Evolutionary conservation across 2,888 invertebrate genomes (phyloP).

Genomic region (Plemyria rubiginata): DNA sequence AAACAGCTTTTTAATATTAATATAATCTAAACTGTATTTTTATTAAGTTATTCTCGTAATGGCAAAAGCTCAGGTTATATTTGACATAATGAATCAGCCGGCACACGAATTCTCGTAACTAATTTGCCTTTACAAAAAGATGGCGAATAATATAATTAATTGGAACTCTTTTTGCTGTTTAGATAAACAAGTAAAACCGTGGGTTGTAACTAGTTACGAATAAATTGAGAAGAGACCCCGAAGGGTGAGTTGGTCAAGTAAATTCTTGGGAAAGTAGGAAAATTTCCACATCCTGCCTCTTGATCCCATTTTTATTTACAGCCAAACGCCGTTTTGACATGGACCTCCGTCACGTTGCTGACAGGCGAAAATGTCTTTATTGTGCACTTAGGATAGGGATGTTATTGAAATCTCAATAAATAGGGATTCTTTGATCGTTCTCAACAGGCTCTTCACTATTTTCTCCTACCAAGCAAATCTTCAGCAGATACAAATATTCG

Average conservation of each 20-base stretch:
- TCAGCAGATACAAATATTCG: not conserved
- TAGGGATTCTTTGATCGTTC: constrained; percentile 14
- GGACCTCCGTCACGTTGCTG: constrained; percentile 56
- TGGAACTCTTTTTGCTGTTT: too few relatives aligned
- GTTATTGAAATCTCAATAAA: constrained; percentile 54
- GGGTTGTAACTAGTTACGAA: constrained; percentile 10
- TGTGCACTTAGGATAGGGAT: constrained; percentile 46
- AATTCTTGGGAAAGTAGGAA: constrained; percentile 40
- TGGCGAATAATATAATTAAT: too few relatives aligned
- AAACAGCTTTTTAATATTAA: too few relatives aligned
- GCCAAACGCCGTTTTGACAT: constrained; percentile 56
- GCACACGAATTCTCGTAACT: too few relatives aligned
- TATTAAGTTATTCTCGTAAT: too few relatives aligned
- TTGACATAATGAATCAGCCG: too few relatives aligned
- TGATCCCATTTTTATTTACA: constrained; percentile 56
- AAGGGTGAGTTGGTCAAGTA: constrained; percentile 38
- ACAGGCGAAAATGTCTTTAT: constrained; percentile 60
- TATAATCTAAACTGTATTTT: too few relatives aligned
- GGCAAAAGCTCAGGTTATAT: too few relatives aligned
- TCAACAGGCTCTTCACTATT: not conserved
- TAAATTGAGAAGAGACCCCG: constrained; percentile 37
- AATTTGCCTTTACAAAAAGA: too few relatives aligned
- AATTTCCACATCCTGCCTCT: constrained; percentile 43
- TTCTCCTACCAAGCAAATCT: not conserved
- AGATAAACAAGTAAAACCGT: not conserved